Evolutionary conservation across 1,140 invertebrate genomes (phyloP).

Genomic region (Elymnias hypermnestra): DNA sequence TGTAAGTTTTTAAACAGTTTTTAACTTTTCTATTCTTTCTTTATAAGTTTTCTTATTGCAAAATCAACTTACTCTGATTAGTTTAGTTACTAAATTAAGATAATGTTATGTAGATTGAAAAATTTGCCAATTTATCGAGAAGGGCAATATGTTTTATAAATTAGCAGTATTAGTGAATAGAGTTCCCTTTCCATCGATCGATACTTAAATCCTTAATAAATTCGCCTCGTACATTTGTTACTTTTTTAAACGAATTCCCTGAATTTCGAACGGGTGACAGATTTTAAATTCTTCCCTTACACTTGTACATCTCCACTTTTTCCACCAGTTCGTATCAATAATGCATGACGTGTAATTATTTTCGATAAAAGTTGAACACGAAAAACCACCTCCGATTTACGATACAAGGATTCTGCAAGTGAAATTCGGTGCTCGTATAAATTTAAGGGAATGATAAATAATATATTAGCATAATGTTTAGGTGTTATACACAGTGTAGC

Average conservation of each 20-base stretch:
- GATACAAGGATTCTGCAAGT: constrained; percentile 41
- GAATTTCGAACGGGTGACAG: constrained; percentile 69
- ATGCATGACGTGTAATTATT: constrained; percentile 67
- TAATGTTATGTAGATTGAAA: constrained; percentile 5
- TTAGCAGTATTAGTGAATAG: background rate
- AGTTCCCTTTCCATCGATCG: background rate
- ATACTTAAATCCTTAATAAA: constrained; percentile 46
- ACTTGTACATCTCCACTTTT: constrained; percentile 59
- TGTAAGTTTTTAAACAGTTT: no score
- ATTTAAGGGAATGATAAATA: constrained; percentile 34
- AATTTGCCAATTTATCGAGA: no score
- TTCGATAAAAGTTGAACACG: constrained; percentile 19
- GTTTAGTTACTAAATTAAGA: background rate
- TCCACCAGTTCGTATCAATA: constrained; percentile 56
- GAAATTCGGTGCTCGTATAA: constrained; percentile 39
- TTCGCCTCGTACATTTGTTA: constrained; percentile 36
- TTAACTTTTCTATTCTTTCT: no score
- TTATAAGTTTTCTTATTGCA: no score
- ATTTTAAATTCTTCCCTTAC: constrained; percentile 74
- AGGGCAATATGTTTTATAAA: constrained; percentile 4
- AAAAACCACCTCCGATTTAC: constrained; percentile 47
- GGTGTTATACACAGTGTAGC: constrained; percentile 17
- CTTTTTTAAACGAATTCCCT: constrained; percentile 53
- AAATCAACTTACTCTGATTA: no score
- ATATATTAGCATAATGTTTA: constrained; percentile 25